Percentiles rank a stretch among this genome's conserved stretches.
Conservation (phyloP, 2,888 invertebrate genomes). For the Halictus ligatus region DNA sequence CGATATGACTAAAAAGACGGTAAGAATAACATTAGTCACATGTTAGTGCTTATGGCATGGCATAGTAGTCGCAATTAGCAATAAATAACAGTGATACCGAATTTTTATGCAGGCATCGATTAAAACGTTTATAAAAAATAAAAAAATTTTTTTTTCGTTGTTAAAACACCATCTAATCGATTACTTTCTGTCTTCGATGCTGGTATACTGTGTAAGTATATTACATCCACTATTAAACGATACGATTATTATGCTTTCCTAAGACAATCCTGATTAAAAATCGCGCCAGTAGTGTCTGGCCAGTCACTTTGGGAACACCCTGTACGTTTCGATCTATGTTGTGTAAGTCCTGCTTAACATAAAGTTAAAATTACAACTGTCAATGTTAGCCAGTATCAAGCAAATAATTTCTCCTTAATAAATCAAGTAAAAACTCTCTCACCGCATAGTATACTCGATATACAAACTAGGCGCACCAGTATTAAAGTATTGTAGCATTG, state of each 20-base stretch:
- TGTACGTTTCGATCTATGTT: not conserved
- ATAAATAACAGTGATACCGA: not conserved
- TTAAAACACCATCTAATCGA: not conserved
- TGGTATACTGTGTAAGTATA: not conserved
- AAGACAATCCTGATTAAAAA: not conserved
- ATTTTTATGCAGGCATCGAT: not conserved
- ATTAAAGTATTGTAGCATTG: not conserved
- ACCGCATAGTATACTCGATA: not conserved
- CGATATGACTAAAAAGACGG: not conserved
- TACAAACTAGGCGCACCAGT: not conserved
- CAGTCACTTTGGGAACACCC: not conserved
- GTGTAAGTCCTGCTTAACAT: not conserved
- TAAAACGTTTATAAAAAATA: not conserved
- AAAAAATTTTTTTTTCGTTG: not conserved
- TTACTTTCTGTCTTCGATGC: not conserved
- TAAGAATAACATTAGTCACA: not conserved
- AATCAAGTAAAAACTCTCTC: too few relatives aligned
- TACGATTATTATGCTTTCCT: not conserved
- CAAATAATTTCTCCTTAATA: not conserved
- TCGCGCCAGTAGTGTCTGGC: not conserved
- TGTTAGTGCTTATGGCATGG: slow-evolving; percentile 1
- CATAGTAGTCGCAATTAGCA: slow-evolving; percentile 5
- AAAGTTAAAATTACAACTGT: not conserved
- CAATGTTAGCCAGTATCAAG: not conserved
- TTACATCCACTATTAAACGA: not conserved